Conservation (phyloP, 2,888 invertebrate genomes). For the Tiliacea aurago region DNA sequence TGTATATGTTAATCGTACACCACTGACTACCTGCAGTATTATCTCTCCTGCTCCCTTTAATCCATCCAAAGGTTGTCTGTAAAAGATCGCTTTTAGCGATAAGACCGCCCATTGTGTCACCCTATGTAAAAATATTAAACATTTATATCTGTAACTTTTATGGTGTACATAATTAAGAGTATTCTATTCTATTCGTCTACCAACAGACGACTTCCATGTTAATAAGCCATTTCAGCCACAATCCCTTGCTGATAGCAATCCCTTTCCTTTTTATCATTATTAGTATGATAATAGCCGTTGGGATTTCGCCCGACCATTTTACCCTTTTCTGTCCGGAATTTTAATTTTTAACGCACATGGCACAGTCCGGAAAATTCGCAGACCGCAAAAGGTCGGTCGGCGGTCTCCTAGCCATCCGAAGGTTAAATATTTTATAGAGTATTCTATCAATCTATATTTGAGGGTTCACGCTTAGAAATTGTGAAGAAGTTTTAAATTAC, state of each 20-base stretch:
- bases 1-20: too few species aligned
- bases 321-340: conserved; percentile 21
- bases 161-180: too few species aligned
- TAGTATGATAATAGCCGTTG: conserved; percentile 12
- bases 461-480: not conserved
- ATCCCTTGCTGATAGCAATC: not conserved
- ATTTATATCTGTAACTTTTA: too few species aligned
- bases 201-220: not conserved
- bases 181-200: too few species aligned
- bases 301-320: conserved; percentile 16
- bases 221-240: conserved; percentile 8
- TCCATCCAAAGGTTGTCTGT: too few species aligned
- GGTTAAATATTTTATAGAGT: not conserved
- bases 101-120: too few species aligned
- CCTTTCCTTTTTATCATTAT: conserved; percentile 34
- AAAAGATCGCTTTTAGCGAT: too few species aligned
- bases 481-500: not conserved
- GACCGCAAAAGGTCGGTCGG: conserved; percentile 12
- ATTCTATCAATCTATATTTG: too few species aligned
- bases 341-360: conserved; percentile 27
- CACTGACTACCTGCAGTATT: too few species aligned
- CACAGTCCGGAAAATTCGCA: too few species aligned
- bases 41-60: too few species aligned
- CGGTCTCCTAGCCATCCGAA: not conserved
- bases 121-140: too few species aligned